A percentile compares a stretch with the other conserved stretches of the same genome.
Evolutionary conservation across 2,888 invertebrate genomes (phyloP).

Genomic region (Phyllotreta striolata): DNA sequence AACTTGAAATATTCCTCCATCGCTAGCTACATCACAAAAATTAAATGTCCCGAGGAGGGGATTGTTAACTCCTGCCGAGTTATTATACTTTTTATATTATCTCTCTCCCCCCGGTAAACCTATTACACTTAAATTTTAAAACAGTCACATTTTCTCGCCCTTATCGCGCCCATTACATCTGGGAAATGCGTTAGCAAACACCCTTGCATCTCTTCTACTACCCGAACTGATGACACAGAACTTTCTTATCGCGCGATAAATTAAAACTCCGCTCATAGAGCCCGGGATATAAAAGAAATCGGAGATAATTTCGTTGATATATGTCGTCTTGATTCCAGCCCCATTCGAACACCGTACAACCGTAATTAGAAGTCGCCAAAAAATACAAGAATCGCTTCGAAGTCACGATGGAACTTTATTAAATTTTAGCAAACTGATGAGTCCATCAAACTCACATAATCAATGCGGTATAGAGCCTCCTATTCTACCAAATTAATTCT

Average conservation of each 20-base stretch:
- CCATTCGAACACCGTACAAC: slow-evolving; percentile 5
- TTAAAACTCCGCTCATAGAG: slow-evolving; percentile 44
- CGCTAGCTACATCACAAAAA: slow-evolving; percentile 36
- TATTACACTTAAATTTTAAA: slow-evolving; percentile 62
- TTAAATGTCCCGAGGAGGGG: no score
- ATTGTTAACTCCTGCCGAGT: slow-evolving; percentile 40
- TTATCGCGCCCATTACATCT: slow-evolving; percentile 60
- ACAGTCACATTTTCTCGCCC: slow-evolving; percentile 61
- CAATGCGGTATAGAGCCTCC: no score
- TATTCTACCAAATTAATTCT: no score
- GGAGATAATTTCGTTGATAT: slow-evolving; percentile 30
- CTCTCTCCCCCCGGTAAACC: slow-evolving; percentile 58
- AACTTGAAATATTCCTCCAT: slow-evolving; percentile 46
- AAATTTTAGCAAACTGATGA: no score
- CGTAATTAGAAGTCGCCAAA: no score
- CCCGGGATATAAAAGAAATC: slow-evolving; percentile 29
- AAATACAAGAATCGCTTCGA: no score
- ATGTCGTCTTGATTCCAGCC: slow-evolving; percentile 29
- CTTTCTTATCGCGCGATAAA: slow-evolving; percentile 60
- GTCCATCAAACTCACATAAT: no score
- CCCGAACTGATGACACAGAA: slow-evolving; percentile 60
- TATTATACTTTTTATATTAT: slow-evolving; percentile 59
- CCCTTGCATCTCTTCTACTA: slow-evolving; percentile 52
- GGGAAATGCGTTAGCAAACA: slow-evolving; percentile 57
- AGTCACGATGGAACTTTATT: no score